phyloP scores from a whole-genome alignment of 2,888 invertebrate genomes.

The Coelinius sp. region DNA sequence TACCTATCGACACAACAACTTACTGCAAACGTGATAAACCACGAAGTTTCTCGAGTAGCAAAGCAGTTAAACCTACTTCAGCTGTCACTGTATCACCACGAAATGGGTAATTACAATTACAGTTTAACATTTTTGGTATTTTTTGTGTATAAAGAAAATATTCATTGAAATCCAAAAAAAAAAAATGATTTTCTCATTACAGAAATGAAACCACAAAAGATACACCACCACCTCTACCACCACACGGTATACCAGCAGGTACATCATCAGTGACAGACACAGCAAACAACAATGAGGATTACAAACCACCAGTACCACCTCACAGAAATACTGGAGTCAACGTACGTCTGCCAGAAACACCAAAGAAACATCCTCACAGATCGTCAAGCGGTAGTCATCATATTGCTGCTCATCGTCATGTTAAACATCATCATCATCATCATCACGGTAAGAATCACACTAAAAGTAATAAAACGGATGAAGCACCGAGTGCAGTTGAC shows the following conservation, averaged over 20 bases:
- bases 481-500: conserved; percentile 50
- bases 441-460: conserved; percentile 46
- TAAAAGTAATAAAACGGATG: conserved; percentile 41
- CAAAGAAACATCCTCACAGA: conserved; percentile 70
- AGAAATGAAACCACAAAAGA: conserved; percentile 66
- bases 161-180: neutral
- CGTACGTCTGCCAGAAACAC: conserved; percentile 69
- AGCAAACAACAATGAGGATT: conserved; percentile 69
- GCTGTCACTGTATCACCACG: conserved; percentile 46
- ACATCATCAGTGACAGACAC: conserved; percentile 54
- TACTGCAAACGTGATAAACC: conserved; percentile 78
- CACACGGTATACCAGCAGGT: conserved; percentile 69
- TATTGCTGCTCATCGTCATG: conserved; percentile 33
- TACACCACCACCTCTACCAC: conserved; percentile 72
- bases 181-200: conserved; percentile 44
- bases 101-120: conserved; percentile 62
- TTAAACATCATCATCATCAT: conserved; percentile 52
- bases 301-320: conserved; percentile 90
- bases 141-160: neutral
- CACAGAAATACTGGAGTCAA: conserved; percentile 82
- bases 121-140: no score
- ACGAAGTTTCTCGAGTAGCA: conserved; percentile 51
- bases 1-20: conserved; percentile 77
- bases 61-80: conserved; percentile 41
- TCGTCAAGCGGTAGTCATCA: conserved; percentile 61